phyloP scores from a whole-genome alignment of 2,797 vertebrate genomes.

The Dicrostonyx torquatus region DNA sequence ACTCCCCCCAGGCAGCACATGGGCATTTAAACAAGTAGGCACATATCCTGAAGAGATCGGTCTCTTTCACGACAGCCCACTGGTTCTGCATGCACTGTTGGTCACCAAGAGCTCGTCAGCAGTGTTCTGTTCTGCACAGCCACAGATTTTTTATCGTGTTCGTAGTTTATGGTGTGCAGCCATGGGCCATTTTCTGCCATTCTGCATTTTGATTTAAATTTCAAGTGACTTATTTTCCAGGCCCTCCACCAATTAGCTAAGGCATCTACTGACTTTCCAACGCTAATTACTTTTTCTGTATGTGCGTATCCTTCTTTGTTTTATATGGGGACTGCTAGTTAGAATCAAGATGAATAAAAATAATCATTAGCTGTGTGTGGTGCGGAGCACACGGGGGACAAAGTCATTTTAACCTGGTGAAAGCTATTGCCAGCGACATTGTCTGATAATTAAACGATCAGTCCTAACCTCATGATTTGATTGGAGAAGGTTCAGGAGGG shows the following conservation, averaged over 20 bases:
- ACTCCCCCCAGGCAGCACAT: not conserved
- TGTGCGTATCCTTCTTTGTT: conserved; percentile 31
- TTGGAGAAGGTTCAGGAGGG: not conserved
- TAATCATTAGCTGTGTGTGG: conserved; percentile 13
- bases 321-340: conserved; percentile 44
- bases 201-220: conserved; percentile 59
- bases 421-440: not conserved
- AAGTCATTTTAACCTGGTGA: conserved; percentile 29
- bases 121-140: not conserved
- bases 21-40: not conserved
- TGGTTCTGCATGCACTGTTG: not conserved
- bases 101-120: not conserved
- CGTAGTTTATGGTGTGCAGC: conserved; percentile 49
- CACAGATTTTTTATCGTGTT: not conserved
- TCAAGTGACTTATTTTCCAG: conserved; percentile 54
- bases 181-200: conserved; percentile 2
- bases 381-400: not conserved
- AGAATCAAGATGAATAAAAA: conserved; percentile 52
- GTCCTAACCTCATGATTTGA: conserved; percentile 33
- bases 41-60: not conserved
- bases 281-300: not conserved
- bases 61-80: not conserved
- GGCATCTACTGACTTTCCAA: conserved; percentile 60
- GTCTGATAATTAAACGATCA: conserved; percentile 32
- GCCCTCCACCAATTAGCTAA: conserved; percentile 32